A percentile compares a stretch with the other conserved stretches of the same genome.
Conservation (phyloP, 2,888 invertebrate genomes). For the Rhodophaea formosa region DNA sequence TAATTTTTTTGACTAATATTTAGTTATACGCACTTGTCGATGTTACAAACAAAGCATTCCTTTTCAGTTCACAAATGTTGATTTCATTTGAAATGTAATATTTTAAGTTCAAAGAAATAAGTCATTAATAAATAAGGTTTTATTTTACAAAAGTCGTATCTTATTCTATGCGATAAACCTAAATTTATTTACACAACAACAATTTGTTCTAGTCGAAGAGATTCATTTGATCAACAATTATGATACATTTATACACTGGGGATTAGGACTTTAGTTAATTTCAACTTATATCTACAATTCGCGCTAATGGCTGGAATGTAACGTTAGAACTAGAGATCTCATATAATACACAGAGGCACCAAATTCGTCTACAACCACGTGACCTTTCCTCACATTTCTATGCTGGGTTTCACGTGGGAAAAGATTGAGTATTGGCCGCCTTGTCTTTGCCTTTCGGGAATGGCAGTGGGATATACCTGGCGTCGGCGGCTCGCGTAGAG, state of each 20-base stretch:
- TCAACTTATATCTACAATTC: constrained; percentile 15
- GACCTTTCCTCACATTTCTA: neutral
- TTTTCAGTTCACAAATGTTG: constrained; percentile 10
- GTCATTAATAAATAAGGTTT: constrained; percentile 71
- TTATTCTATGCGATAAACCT: constrained; percentile 53
- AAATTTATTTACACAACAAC: constrained; percentile 63
- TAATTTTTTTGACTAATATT: neutral
- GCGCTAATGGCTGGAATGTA: neutral
- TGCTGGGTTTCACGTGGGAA: constrained; percentile 31
- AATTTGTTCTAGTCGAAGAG: constrained; percentile 19
- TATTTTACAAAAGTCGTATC: constrained; percentile 61
- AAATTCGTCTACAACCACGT: neutral
- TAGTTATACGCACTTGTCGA: neutral
- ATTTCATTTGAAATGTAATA: constrained; percentile 18
- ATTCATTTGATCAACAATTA: constrained; percentile 17
- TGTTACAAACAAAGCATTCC: constrained; percentile 21
- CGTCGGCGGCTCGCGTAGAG: constrained; percentile 37
- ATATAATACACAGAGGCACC: neutral
- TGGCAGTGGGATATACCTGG: constrained; percentile 57
- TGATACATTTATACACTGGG: constrained; percentile 24
- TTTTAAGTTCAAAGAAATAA: constrained; percentile 24
- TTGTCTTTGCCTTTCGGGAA: constrained; percentile 41
- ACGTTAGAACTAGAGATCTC: constrained; percentile 13
- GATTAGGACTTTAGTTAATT: constrained; percentile 15
- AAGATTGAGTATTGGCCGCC: constrained; percentile 32